phyloP scores from a whole-genome alignment of 2,113 vertebrate genomes.

The Cnemophilus loriae region DNA sequence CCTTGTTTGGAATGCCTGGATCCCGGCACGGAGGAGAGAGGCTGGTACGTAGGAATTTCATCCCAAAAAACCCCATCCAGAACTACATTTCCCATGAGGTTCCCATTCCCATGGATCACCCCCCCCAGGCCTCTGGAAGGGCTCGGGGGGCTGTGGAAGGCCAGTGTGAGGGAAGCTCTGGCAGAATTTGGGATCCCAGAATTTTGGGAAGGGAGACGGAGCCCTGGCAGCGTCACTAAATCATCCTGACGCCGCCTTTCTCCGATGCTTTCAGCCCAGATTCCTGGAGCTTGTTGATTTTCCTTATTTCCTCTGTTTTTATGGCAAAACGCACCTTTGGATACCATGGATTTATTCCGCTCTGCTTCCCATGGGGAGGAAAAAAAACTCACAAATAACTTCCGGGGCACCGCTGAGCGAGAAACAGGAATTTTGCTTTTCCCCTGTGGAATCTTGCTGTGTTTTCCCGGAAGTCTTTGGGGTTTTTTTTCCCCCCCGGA shows the following conservation, averaged over 20 bases:
- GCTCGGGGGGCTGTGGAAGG: background rate
- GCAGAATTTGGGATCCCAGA: fast-evolving
- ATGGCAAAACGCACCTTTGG: fast-evolving
- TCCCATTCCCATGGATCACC: background rate
- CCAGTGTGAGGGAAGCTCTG: background rate
- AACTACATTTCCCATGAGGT: background rate
- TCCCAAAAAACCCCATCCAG: fast-evolving
- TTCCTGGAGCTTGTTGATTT: background rate
- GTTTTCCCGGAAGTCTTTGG: background rate
- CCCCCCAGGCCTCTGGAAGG: background rate
- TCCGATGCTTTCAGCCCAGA: background rate
- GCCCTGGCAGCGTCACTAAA: background rate
- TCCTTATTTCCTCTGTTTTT: background rate
- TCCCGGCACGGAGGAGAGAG: fast-evolving
- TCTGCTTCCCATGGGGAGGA: fast-evolving
- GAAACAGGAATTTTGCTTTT: fast-evolving
- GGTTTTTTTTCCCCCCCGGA: fast-evolving
- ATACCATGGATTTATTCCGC: fast-evolving
- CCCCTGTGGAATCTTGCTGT: fast-evolving
- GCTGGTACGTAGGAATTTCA: fast-evolving
- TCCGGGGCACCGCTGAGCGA: fast-evolving
- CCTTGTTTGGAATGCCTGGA: background rate
- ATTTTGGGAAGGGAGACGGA: background rate
- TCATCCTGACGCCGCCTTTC: fast-evolving
- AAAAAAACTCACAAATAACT: background rate